Percentiles rank a stretch among this genome's conserved stretches.
Conservation (phyloP, 2,113 vertebrate genomes). For the Ellobius talpinus region DNA sequence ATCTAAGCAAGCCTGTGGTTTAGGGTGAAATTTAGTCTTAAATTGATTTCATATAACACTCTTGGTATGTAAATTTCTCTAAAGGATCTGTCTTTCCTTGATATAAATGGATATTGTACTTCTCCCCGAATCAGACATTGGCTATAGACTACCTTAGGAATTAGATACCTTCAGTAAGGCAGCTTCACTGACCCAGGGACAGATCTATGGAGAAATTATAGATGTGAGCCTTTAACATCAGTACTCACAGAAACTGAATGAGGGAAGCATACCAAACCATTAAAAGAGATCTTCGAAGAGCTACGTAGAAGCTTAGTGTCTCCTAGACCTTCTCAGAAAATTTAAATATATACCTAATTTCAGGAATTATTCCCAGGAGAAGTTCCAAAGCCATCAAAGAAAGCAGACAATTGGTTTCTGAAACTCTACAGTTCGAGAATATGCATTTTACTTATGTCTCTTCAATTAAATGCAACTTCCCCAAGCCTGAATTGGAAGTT, state of each 20-base stretch:
- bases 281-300: background rate
- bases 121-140: background rate
- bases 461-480: background rate
- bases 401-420: background rate
- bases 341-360: background rate
- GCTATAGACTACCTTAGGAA: background rate
- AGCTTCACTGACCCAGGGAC: background rate
- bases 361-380: background rate
- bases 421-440: background rate
- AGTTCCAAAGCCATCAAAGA: background rate
- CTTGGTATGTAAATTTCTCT: background rate
- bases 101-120: background rate
- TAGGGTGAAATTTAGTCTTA: conserved; percentile 1
- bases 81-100: background rate
- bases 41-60: background rate
- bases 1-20: background rate
- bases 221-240: background rate
- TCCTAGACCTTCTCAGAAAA: background rate
- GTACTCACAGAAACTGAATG: background rate
- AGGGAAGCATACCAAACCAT: background rate
- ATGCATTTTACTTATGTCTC: background rate
- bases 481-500: background rate
- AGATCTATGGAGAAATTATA: background rate
- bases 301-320: background rate
- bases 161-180: background rate